Conservation (phyloP, 2,797 vertebrate genomes). For the Acrossocheilus wenchowensis region DNA sequence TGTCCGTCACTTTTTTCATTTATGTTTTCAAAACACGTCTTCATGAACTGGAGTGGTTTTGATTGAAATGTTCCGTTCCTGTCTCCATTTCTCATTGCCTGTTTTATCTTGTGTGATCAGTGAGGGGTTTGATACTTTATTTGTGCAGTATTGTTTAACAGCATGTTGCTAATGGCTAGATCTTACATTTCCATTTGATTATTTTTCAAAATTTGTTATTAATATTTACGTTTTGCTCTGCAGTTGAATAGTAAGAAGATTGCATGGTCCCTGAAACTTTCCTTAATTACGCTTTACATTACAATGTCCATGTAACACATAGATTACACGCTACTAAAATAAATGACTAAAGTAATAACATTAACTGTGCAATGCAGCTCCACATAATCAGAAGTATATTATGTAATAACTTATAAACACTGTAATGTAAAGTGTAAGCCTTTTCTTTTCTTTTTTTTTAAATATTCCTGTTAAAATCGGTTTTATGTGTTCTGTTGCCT, state of each 20-base stretch:
- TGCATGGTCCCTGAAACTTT: conserved; percentile 36
- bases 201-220: conserved; percentile 31
- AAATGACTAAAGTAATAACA: background rate
- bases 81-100: conserved; percentile 32
- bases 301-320: conserved; percentile 8
- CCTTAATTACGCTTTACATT: conserved; percentile 13
- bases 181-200: conserved; percentile 41
- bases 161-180: conserved; percentile 47
- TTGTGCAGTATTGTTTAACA: conserved; percentile 45
- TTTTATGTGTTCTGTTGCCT: conserved; percentile 49
- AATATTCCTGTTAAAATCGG: background rate
- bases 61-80: conserved; percentile 34
- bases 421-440: conserved; percentile 27
- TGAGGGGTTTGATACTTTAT: conserved; percentile 42
- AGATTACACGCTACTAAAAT: conserved; percentile 1
- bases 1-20: conserved; percentile 17
- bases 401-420: conserved; percentile 29
- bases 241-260: conserved; percentile 22
- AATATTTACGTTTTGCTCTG: conserved; percentile 18
- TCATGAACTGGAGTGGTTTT: conserved; percentile 44
- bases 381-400: background rate
- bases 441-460: conserved; percentile 12
- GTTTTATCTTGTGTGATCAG: conserved; percentile 35
- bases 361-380: conserved; percentile 6
- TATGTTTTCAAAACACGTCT: conserved; percentile 17